A percentile compares a stretch with the other conserved stretches of the same genome.
phyloP scores from a whole-genome alignment of 2,797 vertebrate species.

The Gila robusta region DNA sequence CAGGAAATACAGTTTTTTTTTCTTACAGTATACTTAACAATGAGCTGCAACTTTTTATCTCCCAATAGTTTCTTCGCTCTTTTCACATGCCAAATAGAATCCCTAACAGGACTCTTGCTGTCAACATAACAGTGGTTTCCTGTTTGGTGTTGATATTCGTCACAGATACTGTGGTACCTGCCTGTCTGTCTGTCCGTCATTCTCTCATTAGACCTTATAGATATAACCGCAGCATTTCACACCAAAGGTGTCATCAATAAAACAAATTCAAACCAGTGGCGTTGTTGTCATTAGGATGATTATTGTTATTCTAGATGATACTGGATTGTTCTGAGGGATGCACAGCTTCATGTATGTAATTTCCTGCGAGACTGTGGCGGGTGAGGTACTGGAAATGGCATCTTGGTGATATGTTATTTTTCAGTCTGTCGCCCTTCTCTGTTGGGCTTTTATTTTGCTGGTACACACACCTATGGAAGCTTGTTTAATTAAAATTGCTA shows the following conservation, averaged over 20 bases:
- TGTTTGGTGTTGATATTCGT: slow-evolving; percentile 9
- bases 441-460: neutral
- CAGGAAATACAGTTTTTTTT: neutral
- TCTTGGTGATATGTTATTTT: slow-evolving; percentile 38
- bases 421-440: slow-evolving; percentile 65
- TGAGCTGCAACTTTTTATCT: neutral
- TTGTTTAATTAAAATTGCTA: neutral
- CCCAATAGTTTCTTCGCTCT: neutral
- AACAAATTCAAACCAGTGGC: slow-evolving; percentile 62
- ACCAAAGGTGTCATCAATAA: slow-evolving; percentile 79
- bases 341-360: slow-evolving; percentile 60
- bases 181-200: slow-evolving; percentile 62
- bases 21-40: neutral
- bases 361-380: neutral
- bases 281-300: slow-evolving; percentile 68
- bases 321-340: slow-evolving; percentile 63
- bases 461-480: slow-evolving; percentile 2
- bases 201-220: slow-evolving; percentile 66
- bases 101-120: neutral
- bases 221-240: slow-evolving; percentile 70
- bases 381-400: neutral
- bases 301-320: slow-evolving; percentile 62
- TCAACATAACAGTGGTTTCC: slow-evolving; percentile 7
- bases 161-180: slow-evolving; percentile 17
- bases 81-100: slow-evolving; percentile 11